Evolutionary conservation across 2,113 vertebrate species (phyloP), one percentile per base, ranked within the genome.

Genomic region (Mesoclemmys tuberculata): DNA sequence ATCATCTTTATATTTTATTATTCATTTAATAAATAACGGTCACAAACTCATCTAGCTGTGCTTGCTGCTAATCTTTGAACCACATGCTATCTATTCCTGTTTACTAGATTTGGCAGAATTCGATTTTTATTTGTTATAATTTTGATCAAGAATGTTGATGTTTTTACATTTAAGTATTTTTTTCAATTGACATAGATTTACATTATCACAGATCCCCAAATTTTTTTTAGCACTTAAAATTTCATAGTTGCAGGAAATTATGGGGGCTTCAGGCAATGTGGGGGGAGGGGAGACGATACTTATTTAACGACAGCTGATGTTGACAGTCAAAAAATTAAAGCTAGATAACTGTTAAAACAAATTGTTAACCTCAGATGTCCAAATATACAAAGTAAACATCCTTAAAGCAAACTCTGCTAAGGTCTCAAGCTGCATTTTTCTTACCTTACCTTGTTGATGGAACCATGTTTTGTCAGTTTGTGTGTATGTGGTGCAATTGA

Each of bases 1-100:
- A 8, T 75, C 61, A 96, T 97, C 95, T 96, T 96, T 97, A 92
- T 82, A 84, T 48, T 54, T 84, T 88, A 41, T 81, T 91, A 38
- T 0, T 2, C 41, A 6, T 90, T 93, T 96, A 64, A 2, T 51
- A 94, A 92, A 83, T 79, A 64, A 71, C 71, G 31, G 13, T 55
- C 88, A 68, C 75, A 78, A 51, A 68, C 31, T 80, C 49, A 83
- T 87, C 74, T 88, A 75, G 49, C 87, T 81, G 85, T 79, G 92
- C 87, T 58, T 31, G 6, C 38, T 54, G 5, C n/a, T 91, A 31
- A 54, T 68, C 85, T 94, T 94, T 5, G 0, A 94, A 81, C 87
- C 95, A 64, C 77, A 86, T 94, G 56, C 81, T 92, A 88, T 85
- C 94, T 68, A 22, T 78, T 2, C 0, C 84, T 87, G 8, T 2